Base-by-base conservation (phyloP, 2,113 vertebrate genomes). In the Choloepus hoffmanni region DNA sequence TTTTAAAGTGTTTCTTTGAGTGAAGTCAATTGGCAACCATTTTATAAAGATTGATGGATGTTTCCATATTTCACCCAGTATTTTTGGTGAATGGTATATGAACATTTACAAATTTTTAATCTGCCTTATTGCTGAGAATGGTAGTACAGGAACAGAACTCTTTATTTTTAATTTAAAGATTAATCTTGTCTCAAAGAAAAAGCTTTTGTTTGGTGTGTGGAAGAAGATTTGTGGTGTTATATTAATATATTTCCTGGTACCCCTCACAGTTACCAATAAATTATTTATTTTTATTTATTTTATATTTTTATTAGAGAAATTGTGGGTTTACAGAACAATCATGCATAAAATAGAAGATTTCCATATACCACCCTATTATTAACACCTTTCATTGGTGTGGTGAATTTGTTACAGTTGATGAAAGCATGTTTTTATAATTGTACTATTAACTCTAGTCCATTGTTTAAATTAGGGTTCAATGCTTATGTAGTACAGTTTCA, bases 51-150 rank as follows among this genome's bases (percentile, higher is more conserved):
- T 94, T 63, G 30, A 78, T 86, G 62, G 45, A 2, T 63, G 6
- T 19, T 88, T 83, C 45, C 21, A 48, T 62, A 58, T 85, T 82
- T 95, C 8, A 79, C 77, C 33, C 40, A 55, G 43, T 58, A 81
- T 77, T 89, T 95, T 96, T 85, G 43, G 18, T 77, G 63, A 77
- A 67, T 85, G 24, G 60, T 55, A 26, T 68, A 40, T n/a, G 36
- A 19, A 43, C 16, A 43, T 40, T 72, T 86, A 78, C 55, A 88
- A 88, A 68, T 91, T 72, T 43, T 70, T 40, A 85, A 33, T 92
- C 13, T 85, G 11, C 4, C 23, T 68, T 91, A 23, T 76, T 63
- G 30, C 30, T 91, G 50, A 33, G 82, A 89, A n/a, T 19, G 21
- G 26, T 85, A 65, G 14, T 89, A 81, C 16, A 94, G 19, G 19